Base-by-base conservation (phyloP, 2,113 vertebrate genomes). In the Stigmatopora argus region DNA sequence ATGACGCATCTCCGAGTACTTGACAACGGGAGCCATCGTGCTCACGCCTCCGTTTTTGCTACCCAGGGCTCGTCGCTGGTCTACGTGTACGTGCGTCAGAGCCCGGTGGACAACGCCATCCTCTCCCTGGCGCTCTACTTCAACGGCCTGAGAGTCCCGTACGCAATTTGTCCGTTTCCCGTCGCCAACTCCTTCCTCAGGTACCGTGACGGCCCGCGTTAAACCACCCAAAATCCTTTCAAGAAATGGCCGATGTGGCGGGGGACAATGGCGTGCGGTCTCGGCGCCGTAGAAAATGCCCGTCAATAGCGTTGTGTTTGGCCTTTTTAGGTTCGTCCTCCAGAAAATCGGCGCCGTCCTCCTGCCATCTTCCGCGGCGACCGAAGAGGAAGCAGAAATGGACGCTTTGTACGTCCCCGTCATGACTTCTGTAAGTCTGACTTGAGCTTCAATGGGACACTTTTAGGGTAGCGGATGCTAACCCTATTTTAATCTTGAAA, bases 51-150 rank as follows among this genome's bases (percentile, higher is more conserved):
- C 87, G 70, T 80, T 70, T n/a, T 34, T 82, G 31, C 64, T 17
- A 72, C 70, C 77, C 74, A 92, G 89, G 86, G 83, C 53, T 53
- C 77, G 34, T 92, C 89, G 0, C 83, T 96, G 66, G 87, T 97
- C 47, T 92, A 95, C 66, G 89, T 97, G 18, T 90, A 91, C 1
- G 76, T 89, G 10, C 93, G 84, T 75, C 94, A 91, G 69, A 94
- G 93, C 7, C 61, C 26, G 6, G 1, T 94, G 79, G 95, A 97
- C 3, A 91, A 88, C 5, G 75, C 77, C 1, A 89, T 97, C 61
- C 84, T 97, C 47, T 87, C 93, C 26, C 90, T 96, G n/a, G 63
- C 92, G 10, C 90, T 97, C 35, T 86, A 94, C 64, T 94, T 91
- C 53, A 92, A 92, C 78, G 92, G 90, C 35, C 69, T 96, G 3